Percentiles rank a stretch among this genome's conserved stretches.
phyloP scores from a whole-genome alignment of 2,888 invertebrate genomes.

The Tortricodes alternella region DNA sequence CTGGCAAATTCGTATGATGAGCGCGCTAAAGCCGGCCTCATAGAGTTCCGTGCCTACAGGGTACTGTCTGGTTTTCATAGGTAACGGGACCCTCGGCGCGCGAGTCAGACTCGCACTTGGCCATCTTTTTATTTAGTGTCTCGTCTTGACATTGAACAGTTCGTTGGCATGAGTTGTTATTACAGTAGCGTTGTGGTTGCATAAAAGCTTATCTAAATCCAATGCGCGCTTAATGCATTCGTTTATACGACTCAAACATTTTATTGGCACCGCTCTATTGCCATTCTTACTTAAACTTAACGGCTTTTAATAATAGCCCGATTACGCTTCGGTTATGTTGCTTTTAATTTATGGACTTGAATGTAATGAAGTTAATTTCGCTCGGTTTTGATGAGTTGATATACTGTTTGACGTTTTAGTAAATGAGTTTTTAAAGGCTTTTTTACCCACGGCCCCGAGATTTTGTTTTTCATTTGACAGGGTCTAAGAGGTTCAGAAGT shows the following conservation, averaged over 20 bases:
- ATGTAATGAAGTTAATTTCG: not conserved
- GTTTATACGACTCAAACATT: slow-evolving; percentile 9
- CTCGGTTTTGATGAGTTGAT: not conserved
- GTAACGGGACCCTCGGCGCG: too few relatives aligned
- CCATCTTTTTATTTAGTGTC: too few relatives aligned
- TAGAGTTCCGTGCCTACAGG: too few relatives aligned
- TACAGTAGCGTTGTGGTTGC: slow-evolving; percentile 18
- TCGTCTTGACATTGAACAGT: not conserved
- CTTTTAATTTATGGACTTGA: not conserved
- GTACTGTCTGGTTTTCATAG: too few relatives aligned
- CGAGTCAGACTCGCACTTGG: too few relatives aligned
- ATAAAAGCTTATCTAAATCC: slow-evolving; percentile 21
- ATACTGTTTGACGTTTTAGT: not conserved
- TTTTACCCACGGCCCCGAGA: too few relatives aligned
- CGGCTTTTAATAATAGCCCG: not conserved
- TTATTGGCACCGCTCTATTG: slow-evolving; percentile 15
- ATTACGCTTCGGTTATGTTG: not conserved
- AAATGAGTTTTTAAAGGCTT: too few relatives aligned
- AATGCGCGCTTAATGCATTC: slow-evolving; percentile 1
- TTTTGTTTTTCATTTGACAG: too few relatives aligned
- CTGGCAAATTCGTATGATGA: too few relatives aligned
- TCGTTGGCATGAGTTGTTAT: slow-evolving; percentile 3
- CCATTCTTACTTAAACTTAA: slow-evolving; percentile 4
- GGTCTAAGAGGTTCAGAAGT: too few relatives aligned
- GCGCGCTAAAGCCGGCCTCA: too few relatives aligned